These are phyloP conservation scores for Gallinago solitaria DNA, from an alignment of 2,797 vertebrate species.

Conservation along the genomic window DNA sequence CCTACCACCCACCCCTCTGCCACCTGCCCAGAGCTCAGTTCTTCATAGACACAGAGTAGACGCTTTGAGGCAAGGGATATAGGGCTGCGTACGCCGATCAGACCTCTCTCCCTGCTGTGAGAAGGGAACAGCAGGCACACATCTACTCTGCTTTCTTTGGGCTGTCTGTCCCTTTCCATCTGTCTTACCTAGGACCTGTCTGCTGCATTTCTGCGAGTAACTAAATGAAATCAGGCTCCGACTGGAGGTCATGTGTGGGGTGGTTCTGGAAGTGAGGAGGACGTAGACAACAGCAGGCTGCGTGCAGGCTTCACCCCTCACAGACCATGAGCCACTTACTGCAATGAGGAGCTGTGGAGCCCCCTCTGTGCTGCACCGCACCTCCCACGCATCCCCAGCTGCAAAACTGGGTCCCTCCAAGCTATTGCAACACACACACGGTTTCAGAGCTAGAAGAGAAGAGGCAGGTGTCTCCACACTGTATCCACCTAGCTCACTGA, in stretches of 20 bases:
- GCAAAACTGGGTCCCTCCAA: not conserved
- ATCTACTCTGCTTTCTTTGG: not conserved
- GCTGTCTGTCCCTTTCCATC: not conserved
- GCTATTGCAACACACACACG: accelerated
- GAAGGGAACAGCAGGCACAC: not conserved
- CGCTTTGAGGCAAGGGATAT: not conserved
- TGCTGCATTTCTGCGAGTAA: not conserved
- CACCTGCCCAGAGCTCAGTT: not conserved
- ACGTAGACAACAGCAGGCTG: not conserved
- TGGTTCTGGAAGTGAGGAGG: not conserved
- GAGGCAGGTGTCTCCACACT: not conserved
- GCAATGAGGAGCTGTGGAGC: not conserved
- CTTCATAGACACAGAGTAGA: accelerated
- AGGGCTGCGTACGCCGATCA: not conserved
- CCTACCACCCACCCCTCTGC: too few relatives aligned
- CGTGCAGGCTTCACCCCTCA: accelerated
- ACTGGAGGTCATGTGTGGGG: not conserved
- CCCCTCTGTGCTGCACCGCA: not conserved
- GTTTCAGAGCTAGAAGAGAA: not conserved
- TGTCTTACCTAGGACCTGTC: not conserved
- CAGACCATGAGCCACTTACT: not conserved
- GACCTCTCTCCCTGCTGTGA: not conserved
- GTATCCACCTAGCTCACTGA: not conserved
- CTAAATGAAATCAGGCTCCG: not conserved
- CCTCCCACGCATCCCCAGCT: not conserved